Conservation (phyloP, 2,113 vertebrate genomes). For the Lagopus muta region DNA sequence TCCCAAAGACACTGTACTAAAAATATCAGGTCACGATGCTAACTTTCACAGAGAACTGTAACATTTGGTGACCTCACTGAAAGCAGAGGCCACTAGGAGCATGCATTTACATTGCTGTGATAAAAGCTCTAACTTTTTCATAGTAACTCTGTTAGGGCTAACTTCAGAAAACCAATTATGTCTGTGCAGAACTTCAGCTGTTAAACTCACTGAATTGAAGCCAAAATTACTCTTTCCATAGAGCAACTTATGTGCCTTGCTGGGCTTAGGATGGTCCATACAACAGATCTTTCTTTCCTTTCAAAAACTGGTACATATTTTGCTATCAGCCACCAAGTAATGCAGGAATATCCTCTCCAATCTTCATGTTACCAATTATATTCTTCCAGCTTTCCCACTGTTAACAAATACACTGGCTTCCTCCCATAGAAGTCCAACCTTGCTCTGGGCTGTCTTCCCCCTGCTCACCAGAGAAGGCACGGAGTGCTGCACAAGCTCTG, state of each 20-base stretch:
- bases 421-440: fast-evolving
- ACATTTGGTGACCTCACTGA: background rate
- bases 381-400: background rate
- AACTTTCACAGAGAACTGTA: background rate
- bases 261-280: background rate
- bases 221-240: background rate
- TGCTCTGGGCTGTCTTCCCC: background rate
- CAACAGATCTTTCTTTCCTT: background rate
- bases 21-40: background rate
- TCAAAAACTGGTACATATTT: background rate
- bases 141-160: background rate
- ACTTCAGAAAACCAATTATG: background rate
- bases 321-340: background rate
- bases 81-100: background rate
- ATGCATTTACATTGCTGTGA: background rate
- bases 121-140: background rate
- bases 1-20: background rate
- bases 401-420: background rate
- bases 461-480: background rate
- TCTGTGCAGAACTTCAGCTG: background rate
- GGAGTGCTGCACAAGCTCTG: background rate
- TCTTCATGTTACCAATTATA: background rate
- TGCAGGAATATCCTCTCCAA: background rate
- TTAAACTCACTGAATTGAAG: background rate
- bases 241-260: background rate